These are phyloP conservation scores for Dione vanillae DNA, from an alignment of 2,888 invertebrate genomes.

Conservation along the genomic window DNA sequence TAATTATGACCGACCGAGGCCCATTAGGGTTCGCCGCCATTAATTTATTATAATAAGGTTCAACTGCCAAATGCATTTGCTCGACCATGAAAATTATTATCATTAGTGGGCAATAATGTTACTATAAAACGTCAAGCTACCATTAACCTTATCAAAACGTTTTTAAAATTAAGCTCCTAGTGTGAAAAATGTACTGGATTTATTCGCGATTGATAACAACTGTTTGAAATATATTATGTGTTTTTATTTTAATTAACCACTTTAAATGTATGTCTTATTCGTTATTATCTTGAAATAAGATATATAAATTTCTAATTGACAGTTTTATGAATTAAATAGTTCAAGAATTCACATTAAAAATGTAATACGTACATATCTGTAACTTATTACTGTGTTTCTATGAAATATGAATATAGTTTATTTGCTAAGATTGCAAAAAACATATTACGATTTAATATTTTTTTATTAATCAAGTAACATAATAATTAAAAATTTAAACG, in stretches of 20 bases:
- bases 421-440: too few relatives aligned
- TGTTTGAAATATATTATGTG: constrained; percentile 7
- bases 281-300: background rate
- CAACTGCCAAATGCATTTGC: constrained; percentile 74
- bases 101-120: constrained; percentile 67
- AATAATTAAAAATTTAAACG: background rate
- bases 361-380: background rate
- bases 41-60: constrained; percentile 81
- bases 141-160: constrained; percentile 62
- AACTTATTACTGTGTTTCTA: background rate
- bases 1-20: constrained; percentile 69
- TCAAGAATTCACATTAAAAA: background rate
- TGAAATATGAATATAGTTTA: background rate
- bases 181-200: constrained; percentile 24
- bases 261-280: background rate
- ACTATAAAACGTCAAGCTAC: constrained; percentile 49
- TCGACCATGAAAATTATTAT: constrained; percentile 80
- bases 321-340: constrained; percentile 2
- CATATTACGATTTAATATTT: too few relatives aligned
- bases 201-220: constrained; percentile 15
- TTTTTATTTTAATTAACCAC: background rate
- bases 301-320: constrained; percentile 20
- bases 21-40: constrained; percentile 75
- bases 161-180: constrained; percentile 50
- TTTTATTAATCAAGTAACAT: too few relatives aligned